phyloP scores from a whole-genome alignment of 2,113 vertebrate genomes.

The Hyaena hyaena region DNA sequence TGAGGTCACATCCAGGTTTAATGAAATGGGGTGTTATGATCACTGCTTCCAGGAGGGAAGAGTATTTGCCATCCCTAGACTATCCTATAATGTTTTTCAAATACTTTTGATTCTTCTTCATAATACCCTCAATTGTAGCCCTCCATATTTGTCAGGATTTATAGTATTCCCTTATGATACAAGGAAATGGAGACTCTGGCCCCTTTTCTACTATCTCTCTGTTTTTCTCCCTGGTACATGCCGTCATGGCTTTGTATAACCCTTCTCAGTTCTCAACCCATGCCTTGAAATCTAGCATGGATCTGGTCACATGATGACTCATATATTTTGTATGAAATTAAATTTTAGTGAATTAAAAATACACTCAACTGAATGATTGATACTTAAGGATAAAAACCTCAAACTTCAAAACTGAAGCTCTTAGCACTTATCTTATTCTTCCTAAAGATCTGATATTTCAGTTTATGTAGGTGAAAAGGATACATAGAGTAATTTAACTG shows the following conservation, averaged over 20 bases:
- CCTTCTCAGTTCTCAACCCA: neutral
- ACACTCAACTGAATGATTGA: neutral
- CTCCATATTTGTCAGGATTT: neutral
- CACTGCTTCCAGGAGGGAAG: neutral
- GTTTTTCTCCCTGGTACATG: neutral
- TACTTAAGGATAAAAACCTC: conserved; percentile 17
- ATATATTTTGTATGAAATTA: neutral
- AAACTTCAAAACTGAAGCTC: neutral
- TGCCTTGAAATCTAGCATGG: neutral
- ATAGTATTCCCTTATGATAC: neutral
- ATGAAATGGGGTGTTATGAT: neutral
- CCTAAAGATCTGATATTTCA: neutral
- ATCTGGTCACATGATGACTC: neutral
- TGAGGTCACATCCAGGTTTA: neutral
- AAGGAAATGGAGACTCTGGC: neutral
- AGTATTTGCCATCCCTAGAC: neutral
- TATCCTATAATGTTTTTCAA: neutral
- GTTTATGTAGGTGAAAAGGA: neutral
- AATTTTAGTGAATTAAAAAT: conserved; percentile 55
- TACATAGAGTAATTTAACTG: neutral
- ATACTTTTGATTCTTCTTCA: conserved; percentile 1
- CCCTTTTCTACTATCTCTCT: neutral
- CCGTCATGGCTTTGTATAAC: neutral
- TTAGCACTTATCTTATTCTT: neutral
- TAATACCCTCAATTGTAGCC: neutral